Conservation (phyloP, 2,113 vertebrate genomes). For the Otus sunia region DNA sequence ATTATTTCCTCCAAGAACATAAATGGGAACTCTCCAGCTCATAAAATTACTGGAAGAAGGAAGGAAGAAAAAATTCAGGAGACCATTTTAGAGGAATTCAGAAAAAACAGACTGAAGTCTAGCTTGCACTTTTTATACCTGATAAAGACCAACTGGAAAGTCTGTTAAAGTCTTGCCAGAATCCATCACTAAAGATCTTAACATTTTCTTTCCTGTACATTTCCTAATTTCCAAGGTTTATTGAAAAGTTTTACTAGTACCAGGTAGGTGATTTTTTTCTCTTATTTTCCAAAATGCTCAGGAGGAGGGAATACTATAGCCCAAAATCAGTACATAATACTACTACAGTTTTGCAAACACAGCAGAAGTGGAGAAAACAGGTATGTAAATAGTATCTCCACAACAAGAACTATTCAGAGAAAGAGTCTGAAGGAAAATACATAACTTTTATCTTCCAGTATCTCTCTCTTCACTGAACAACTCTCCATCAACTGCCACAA, state of each 20-base stretch:
- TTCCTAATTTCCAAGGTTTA: background rate
- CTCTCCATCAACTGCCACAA: background rate
- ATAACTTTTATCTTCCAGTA: background rate
- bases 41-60: background rate
- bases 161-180: background rate
- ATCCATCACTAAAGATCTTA: background rate
- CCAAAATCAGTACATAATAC: background rate
- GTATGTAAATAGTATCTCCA: background rate
- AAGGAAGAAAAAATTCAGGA: background rate
- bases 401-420: background rate
- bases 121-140: background rate
- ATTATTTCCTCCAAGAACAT: constrained; percentile 38
- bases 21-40: constrained; percentile 8
- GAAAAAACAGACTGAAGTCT: background rate
- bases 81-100: background rate
- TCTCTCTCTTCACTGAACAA: background rate
- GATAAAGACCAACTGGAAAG: background rate
- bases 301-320: background rate
- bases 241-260: background rate
- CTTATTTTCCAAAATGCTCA: background rate
- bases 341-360: background rate
- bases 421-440: background rate
- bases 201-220: background rate
- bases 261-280: background rate
- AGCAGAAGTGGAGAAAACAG: background rate